Conservation (phyloP, 1,140 invertebrate species). For the Bicyclus anynana region DNA sequence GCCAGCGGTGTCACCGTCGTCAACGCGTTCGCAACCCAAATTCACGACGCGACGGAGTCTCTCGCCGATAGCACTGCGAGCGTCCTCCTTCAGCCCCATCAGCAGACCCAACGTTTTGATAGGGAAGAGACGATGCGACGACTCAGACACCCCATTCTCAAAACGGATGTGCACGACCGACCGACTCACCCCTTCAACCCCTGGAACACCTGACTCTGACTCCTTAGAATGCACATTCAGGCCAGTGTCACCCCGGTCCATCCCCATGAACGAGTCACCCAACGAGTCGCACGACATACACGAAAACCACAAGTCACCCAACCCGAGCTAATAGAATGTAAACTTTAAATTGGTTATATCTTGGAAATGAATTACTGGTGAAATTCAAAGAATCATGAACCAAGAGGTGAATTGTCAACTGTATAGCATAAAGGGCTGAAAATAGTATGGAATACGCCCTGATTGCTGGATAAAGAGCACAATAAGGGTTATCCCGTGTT, state of each 20-base stretch:
- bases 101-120: slow-evolving; percentile 85
- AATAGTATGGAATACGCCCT: too few species aligned
- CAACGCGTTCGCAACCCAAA: slow-evolving; percentile 80
- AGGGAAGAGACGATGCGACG: slow-evolving; percentile 88
- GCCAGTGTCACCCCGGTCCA: slow-evolving; percentile 51
- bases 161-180: slow-evolving; percentile 62
- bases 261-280: slow-evolving; percentile 45
- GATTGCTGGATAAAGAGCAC: too few species aligned
- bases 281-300: slow-evolving; percentile 31
- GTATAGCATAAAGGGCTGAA: too few species aligned
- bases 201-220: slow-evolving; percentile 59
- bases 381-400: slow-evolving; percentile 1
- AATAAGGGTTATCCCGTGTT: too few species aligned
- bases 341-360: background rate
- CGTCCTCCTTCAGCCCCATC: slow-evolving; percentile 83
- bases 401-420: background rate
- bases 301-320: slow-evolving; percentile 44
- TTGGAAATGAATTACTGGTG: background rate
- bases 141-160: slow-evolving; percentile 78
- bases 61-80: slow-evolving; percentile 89
- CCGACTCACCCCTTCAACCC: slow-evolving; percentile 53
- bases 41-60: slow-evolving; percentile 89
- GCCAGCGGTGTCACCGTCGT: slow-evolving; percentile 85
- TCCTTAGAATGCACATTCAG: slow-evolving; percentile 62
- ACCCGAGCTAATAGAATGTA: slow-evolving; percentile 53